Conservation (phyloP, 1,140 invertebrate genomes). For the Parapsyche elsis region DNA sequence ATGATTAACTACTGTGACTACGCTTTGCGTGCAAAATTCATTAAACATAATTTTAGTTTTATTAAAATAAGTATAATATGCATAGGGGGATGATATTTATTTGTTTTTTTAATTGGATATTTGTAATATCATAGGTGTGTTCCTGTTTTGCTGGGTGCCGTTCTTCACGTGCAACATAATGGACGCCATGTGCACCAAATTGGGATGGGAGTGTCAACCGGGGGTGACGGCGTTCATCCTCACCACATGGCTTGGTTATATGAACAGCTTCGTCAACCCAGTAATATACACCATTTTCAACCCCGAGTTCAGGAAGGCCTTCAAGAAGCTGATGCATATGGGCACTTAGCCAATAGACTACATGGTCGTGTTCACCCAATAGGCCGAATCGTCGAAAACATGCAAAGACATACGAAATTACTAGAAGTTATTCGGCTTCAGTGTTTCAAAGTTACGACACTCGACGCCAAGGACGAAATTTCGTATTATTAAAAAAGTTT, state of each 20-base stretch:
- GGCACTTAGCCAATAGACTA: conserved; percentile 68
- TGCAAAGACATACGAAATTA: not conserved
- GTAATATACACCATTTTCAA: conserved; percentile 99
- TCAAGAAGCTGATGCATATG: conserved; percentile 90
- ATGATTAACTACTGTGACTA: too few species aligned
- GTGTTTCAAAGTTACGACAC: too few species aligned
- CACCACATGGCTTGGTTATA: conserved; percentile 98
- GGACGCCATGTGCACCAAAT: conserved; percentile 93
- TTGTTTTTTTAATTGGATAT: too few species aligned
- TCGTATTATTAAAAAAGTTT: too few species aligned
- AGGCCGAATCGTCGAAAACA: not conserved
- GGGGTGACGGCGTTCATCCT: conserved; percentile 92
- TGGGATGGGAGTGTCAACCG: conserved; percentile 82
- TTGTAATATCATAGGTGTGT: conserved; percentile 74
- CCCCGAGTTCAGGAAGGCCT: conserved; percentile 98
- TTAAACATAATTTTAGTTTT: too few species aligned
- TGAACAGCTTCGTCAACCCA: conserved; percentile 98
- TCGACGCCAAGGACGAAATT: too few species aligned
- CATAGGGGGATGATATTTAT: too few species aligned
- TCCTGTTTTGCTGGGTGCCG: conserved; percentile 98
- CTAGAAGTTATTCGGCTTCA: too few species aligned
- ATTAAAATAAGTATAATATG: too few species aligned
- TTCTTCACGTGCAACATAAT: conserved; percentile 98
- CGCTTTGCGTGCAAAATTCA: too few species aligned
- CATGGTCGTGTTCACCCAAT: conserved; percentile 63